A percentile compares a stretch with the other conserved stretches of the same genome.
These are phyloP conservation scores for Acleris holmiana DNA, from an alignment of 2,888 invertebrate genomes.

Conservation along the genomic window DNA sequence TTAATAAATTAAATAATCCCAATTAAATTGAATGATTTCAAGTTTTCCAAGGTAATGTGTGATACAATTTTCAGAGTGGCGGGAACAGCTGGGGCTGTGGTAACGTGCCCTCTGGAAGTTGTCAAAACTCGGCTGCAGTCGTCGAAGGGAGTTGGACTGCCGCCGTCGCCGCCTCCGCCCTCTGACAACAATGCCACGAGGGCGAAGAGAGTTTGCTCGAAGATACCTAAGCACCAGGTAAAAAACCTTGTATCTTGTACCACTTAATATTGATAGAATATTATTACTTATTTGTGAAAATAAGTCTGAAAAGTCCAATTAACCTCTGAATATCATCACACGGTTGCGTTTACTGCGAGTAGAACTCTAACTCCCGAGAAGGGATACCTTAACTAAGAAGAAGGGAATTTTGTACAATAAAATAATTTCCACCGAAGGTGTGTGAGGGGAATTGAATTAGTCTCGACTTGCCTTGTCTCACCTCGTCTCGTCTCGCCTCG, in stretches of 20 bases:
- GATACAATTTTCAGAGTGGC: conserved; percentile 88
- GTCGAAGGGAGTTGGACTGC: conserved; percentile 88
- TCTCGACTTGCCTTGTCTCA: no score
- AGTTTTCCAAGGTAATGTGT: neutral
- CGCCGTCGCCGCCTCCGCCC: conserved; percentile 78
- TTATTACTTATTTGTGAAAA: neutral
- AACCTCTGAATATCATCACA: no score
- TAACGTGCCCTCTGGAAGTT: conserved; percentile 98
- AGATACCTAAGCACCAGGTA: conserved; percentile 90
- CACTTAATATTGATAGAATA: no score
- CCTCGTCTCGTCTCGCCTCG: no score
- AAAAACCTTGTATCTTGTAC: conserved; percentile 11
- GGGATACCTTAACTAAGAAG: no score
- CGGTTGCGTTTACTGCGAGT: no score
- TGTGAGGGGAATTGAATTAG: no score
- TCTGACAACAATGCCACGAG: conserved; percentile 78
- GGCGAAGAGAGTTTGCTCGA: conserved; percentile 90
- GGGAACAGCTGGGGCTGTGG: conserved; percentile 97
- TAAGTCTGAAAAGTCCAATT: neutral
- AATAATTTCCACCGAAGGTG: no score
- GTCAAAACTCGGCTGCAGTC: conserved; percentile 99
- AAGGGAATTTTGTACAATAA: no score
- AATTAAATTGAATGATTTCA: neutral
- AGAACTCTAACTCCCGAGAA: no score
- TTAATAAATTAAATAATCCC: neutral